Evolutionary conservation across 2,888 invertebrate species (phyloP).

Genomic region (Brachyptera putata): DNA sequence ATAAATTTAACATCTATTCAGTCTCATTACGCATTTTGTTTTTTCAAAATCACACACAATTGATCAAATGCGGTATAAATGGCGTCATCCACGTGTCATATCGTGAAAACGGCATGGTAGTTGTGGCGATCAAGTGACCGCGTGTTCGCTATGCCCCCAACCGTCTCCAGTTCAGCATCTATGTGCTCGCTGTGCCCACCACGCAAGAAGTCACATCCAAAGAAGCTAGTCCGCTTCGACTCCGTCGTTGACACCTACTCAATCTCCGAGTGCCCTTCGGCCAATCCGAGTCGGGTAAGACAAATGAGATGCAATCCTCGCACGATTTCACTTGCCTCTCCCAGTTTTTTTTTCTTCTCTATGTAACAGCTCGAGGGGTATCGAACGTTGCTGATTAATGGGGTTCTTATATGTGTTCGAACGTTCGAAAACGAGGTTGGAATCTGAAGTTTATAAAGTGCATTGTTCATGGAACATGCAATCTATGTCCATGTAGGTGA

Average conservation of each 20-base stretch:
- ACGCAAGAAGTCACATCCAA: slow-evolving; percentile 50
- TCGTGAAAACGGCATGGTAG: not conserved
- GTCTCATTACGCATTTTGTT: no score
- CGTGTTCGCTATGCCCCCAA: slow-evolving; percentile 49
- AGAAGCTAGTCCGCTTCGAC: slow-evolving; percentile 59
- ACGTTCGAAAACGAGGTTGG: not conserved
- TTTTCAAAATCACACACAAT: no score
- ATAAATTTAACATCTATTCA: no score
- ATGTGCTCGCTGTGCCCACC: slow-evolving; percentile 59
- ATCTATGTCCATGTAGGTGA: no score
- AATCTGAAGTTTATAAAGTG: not conserved
- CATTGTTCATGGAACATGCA: not conserved
- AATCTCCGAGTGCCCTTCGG: slow-evolving; percentile 50
- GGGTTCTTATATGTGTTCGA: not conserved
- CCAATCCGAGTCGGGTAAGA: slow-evolving; percentile 45
- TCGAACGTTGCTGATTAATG: not conserved
- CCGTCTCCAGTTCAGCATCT: slow-evolving; percentile 44
- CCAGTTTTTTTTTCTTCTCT: not conserved
- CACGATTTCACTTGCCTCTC: no score
- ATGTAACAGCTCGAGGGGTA: not conserved
- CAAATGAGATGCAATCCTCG: not conserved
- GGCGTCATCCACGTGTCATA: no score
- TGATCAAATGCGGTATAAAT: no score
- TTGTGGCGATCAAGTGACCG: slow-evolving; percentile 14
- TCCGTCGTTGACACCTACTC: slow-evolving; percentile 60